These are phyloP conservation scores for Hydropsyche betteni DNA, from an alignment of 2,888 invertebrate species.

Conservation along the genomic window DNA sequence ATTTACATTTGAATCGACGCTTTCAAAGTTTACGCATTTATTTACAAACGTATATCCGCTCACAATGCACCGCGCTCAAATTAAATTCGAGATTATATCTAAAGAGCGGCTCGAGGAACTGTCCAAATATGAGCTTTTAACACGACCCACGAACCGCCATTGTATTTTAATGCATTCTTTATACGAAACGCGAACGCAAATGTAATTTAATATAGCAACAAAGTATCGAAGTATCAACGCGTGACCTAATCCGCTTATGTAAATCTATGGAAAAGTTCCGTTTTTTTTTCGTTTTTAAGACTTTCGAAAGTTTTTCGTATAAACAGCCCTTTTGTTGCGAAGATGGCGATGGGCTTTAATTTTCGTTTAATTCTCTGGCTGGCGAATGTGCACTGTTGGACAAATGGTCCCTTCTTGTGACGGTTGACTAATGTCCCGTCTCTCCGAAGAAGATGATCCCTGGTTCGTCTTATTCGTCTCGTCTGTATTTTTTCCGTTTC, in stretches of 20 bases:
- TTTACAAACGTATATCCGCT: background rate
- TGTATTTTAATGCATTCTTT: constrained; percentile 1
- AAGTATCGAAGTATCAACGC: constrained; percentile 1
- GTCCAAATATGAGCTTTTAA: constrained; percentile 27
- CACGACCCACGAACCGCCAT: background rate
- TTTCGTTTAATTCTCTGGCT: background rate
- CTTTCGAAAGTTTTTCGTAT: too few relatives aligned
- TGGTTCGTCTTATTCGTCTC: background rate
- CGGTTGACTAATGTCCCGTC: constrained; percentile 36
- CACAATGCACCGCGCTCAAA: background rate
- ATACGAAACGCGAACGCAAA: background rate
- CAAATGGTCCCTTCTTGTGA: constrained; percentile 31
- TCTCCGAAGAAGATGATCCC: constrained; percentile 32
- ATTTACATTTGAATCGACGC: constrained; percentile 20
- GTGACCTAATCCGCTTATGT: constrained; percentile 22
- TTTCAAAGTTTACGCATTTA: too few relatives aligned
- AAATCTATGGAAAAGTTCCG: background rate
- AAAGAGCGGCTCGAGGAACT: background rate
- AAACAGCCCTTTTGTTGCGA: background rate
- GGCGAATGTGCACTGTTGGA: constrained; percentile 6
- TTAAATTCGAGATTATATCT: constrained; percentile 10
- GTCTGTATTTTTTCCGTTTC: constrained; percentile 11
- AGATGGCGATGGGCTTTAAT: constrained; percentile 13
- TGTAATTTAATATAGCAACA: background rate
- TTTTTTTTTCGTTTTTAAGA: too few relatives aligned